Conservation (phyloP, 2,113 vertebrate species). For the Solea senegalensis region DNA sequence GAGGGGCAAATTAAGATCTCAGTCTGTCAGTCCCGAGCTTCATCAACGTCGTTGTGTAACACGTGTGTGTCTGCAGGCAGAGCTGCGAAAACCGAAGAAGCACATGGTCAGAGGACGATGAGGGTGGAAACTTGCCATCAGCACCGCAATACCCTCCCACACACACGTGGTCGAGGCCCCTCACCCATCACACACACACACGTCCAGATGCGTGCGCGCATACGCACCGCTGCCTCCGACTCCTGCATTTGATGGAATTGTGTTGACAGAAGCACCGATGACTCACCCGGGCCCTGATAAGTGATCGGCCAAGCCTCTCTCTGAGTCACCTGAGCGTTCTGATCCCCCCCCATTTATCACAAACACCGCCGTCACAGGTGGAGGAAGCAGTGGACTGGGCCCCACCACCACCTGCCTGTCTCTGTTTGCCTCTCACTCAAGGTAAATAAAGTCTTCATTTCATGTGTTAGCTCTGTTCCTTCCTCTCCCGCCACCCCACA, state of each 20-base stretch:
- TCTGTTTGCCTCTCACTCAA: constrained; percentile 58
- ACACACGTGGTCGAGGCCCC: background rate
- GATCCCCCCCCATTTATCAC: constrained; percentile 48
- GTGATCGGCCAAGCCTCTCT: constrained; percentile 9
- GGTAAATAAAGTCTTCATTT: constrained; percentile 60
- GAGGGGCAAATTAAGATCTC: background rate
- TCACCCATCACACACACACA: background rate
- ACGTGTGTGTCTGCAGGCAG: constrained; percentile 30
- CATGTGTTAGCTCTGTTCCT: constrained; percentile 22
- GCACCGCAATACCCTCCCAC: constrained; percentile 28
- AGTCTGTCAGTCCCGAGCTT: constrained; percentile 7
- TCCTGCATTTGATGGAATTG: constrained; percentile 1
- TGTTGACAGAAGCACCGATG: constrained; percentile 55
- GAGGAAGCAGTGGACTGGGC: constrained; percentile 20
- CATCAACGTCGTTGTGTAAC: constrained; percentile 24
- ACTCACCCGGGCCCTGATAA: constrained; percentile 47
- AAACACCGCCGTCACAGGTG: constrained; percentile 51
- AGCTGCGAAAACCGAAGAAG: constrained; percentile 11
- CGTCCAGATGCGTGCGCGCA: constrained; percentile 31
- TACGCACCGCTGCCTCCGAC: constrained; percentile 10
- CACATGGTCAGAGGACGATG: constrained; percentile 45
- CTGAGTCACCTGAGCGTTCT: constrained; percentile 39
- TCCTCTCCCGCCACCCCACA: too few species aligned
- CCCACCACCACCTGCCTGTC: constrained; percentile 41
- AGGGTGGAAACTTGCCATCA: constrained; percentile 60